phyloP scores from a whole-genome alignment of 2,113 vertebrate genomes.

The Takifugu flavidus region DNA sequence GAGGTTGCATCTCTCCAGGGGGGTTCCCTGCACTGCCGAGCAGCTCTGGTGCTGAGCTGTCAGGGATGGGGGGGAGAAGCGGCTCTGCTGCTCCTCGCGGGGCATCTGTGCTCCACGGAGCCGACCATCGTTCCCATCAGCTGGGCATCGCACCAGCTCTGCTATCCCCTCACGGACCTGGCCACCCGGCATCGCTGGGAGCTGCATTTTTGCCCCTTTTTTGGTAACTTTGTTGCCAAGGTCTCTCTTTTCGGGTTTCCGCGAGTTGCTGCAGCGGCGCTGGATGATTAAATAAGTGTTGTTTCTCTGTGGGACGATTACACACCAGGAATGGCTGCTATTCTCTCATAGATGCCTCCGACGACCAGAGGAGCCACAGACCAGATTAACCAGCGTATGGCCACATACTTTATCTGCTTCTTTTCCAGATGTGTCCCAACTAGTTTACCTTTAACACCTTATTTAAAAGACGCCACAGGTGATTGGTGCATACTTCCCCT shows the following conservation, averaged over 20 bases:
- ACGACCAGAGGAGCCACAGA: neutral
- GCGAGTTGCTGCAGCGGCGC: no score
- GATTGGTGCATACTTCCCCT: no score
- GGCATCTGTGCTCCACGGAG: neutral
- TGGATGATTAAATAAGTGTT: neutral
- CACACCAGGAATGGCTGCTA: neutral
- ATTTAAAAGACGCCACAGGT: neutral
- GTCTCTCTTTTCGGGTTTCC: no score
- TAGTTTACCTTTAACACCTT: neutral
- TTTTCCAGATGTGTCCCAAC: neutral
- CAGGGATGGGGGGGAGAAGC: constrained; percentile 20
- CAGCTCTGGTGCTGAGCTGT: constrained; percentile 38
- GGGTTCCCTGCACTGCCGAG: no score
- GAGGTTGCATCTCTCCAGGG: no score
- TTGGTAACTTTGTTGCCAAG: no score
- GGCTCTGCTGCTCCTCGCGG: no score
- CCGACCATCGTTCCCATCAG: constrained; percentile 26
- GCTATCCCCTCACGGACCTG: neutral
- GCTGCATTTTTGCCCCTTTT: no score
- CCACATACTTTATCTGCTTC: neutral
- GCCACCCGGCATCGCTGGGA: no score
- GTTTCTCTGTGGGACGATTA: constrained; percentile 3
- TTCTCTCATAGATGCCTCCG: neutral
- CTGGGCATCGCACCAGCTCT: constrained; percentile 30
- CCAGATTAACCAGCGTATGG: neutral